These are phyloP conservation scores for Aphaenogaster rudis DNA, from an alignment of 1,140 invertebrate species.

Conservation along the genomic window DNA sequence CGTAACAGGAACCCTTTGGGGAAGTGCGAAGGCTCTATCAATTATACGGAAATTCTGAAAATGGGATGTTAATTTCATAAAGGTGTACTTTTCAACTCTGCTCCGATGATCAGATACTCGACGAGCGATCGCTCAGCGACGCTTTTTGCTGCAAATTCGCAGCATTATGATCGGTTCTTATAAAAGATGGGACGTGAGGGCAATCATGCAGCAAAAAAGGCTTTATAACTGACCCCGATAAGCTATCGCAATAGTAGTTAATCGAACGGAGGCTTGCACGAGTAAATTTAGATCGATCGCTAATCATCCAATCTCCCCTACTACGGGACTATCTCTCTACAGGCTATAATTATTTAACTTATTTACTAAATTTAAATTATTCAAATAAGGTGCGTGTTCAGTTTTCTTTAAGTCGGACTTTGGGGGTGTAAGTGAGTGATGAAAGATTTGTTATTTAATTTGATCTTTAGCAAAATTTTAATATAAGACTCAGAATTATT, in stretches of 20 bases:
- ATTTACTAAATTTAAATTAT: conserved; percentile 8
- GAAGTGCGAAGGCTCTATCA: background rate
- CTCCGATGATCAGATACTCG: conserved; percentile 18
- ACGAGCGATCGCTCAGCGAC: background rate
- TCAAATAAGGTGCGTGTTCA: background rate
- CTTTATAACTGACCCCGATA: conserved; percentile 60
- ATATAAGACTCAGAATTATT: background rate
- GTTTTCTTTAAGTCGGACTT: background rate
- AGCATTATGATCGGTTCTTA: conserved; percentile 55
- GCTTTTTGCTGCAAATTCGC: conserved; percentile 46
- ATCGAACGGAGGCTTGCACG: conserved; percentile 48
- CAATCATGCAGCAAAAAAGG: conserved; percentile 49
- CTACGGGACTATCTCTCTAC: conserved; percentile 1
- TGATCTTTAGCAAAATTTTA: background rate
- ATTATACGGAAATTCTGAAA: conserved; percentile 3
- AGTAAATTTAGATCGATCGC: conserved; percentile 58
- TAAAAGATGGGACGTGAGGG: conserved; percentile 33
- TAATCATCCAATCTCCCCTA: conserved; percentile 21
- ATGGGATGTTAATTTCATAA: conserved; percentile 1
- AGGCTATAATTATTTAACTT: background rate
- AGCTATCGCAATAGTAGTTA: conserved; percentile 45
- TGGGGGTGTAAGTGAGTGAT: background rate
- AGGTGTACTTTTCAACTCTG: background rate
- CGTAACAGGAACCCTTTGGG: background rate
- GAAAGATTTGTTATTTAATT: background rate